These are phyloP conservation scores for Kryptolebias ocellatus DNA, from an alignment of 2,797 vertebrate species.

Conservation along the genomic window DNA sequence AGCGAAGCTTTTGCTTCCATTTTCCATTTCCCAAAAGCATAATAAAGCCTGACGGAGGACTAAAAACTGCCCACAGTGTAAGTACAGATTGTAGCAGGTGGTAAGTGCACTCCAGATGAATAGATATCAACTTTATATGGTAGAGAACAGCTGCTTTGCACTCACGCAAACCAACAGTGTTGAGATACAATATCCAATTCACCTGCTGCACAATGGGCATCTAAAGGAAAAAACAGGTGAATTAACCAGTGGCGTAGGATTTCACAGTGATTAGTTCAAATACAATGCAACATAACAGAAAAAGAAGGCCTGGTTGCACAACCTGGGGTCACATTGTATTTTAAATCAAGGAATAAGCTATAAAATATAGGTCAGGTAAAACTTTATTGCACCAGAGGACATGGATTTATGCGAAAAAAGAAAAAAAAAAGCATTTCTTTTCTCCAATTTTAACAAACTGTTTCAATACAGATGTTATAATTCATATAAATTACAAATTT, in stretches of 20 bases:
- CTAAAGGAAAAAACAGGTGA: conserved; percentile 98
- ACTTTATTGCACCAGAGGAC: too few species aligned
- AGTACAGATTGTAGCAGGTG: conserved; percentile 89
- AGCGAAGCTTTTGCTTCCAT: conserved; percentile 30
- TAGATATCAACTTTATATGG: conserved; percentile 89
- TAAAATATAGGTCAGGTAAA: not conserved
- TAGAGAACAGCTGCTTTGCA: conserved; percentile 97
- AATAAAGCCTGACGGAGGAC: conserved; percentile 5
- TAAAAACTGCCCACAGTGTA: conserved; percentile 84
- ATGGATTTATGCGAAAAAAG: too few species aligned
- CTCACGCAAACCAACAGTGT: conserved; percentile 98
- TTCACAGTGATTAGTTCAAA: conserved; percentile 72
- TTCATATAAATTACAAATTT: conserved; percentile 41
- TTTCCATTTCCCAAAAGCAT: conserved; percentile 22
- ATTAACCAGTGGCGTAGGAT: conserved; percentile 86
- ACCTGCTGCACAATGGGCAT: conserved; percentile 97
- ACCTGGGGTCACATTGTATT: conserved; percentile 47
- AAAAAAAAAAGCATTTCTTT: too few species aligned
- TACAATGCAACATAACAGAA: conserved; percentile 70
- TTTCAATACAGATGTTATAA: conserved; percentile 11
- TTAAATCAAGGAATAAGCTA: conserved; percentile 8
- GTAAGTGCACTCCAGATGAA: conserved; percentile 87
- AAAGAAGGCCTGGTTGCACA: conserved; percentile 78
- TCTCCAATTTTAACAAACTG: not conserved
- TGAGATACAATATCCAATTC: conserved; percentile 99